phyloP scores from a whole-genome alignment of 64 coral and sea anemone genomes.

The Anthopleura sola region DNA sequence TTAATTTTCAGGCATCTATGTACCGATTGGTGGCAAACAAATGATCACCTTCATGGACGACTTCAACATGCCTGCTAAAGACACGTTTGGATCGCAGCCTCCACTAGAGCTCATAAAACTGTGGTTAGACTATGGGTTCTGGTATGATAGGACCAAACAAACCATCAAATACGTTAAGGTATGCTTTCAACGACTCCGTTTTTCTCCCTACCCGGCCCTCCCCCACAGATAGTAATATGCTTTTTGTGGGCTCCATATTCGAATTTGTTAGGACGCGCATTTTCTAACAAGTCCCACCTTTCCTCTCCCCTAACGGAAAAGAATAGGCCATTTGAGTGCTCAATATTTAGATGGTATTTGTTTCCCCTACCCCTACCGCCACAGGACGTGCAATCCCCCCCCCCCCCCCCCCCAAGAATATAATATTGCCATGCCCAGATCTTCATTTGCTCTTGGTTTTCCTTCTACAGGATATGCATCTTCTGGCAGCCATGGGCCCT shows the following conservation, averaged over 20 bases:
- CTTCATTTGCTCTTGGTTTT: no score
- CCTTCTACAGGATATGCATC: constrained; percentile 75
- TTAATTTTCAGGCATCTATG: constrained; percentile 72
- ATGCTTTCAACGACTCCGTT: neutral
- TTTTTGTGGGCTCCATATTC: neutral
- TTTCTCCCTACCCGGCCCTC: neutral
- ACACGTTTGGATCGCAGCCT: constrained; percentile 97
- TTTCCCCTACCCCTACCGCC: no score
- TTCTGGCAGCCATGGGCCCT: constrained; percentile 88
- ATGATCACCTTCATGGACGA: constrained; percentile 99
- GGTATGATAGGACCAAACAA: constrained; percentile 95
- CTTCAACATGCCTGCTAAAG: constrained; percentile 99
- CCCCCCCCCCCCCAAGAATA: no score
- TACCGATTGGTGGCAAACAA: constrained; percentile 93
- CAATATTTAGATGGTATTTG: no score
- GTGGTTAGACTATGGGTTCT: constrained; percentile 99
- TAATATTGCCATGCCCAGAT: no score
- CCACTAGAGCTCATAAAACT: constrained; percentile 89
- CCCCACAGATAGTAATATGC: neutral
- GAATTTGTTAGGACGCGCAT: no score
- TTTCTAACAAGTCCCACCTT: no score
- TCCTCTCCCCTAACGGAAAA: no score
- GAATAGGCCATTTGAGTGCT: no score
- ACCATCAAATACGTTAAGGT: constrained; percentile 98
- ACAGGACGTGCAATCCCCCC: no score